These are phyloP conservation scores for Drosophila stalkeri DNA, from an alignment of 2,888 invertebrate species.

Conservation along the genomic window DNA sequence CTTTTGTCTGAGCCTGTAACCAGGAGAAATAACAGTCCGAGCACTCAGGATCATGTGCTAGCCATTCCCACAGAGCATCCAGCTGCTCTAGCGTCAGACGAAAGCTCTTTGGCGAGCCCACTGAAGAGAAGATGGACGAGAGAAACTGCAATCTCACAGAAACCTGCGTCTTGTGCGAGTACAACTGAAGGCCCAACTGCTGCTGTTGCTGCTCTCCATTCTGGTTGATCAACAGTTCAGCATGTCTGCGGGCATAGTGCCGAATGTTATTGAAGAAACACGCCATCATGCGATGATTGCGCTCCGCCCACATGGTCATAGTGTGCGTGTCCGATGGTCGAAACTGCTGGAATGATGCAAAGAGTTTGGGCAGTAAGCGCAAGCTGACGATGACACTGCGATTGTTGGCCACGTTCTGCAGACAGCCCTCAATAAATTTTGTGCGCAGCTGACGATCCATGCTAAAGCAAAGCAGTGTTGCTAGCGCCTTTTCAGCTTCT, in stretches of 20 bases:
- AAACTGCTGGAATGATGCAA: constrained; percentile 96
- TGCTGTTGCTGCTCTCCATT: constrained; percentile 77
- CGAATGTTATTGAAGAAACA: constrained; percentile 95
- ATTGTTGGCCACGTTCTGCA: constrained; percentile 94
- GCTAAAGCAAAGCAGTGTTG: constrained; percentile 94
- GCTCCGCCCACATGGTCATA: constrained; percentile 96
- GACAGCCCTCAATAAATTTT: constrained; percentile 97
- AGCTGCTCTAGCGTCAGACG: constrained; percentile 94
- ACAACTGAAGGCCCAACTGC: constrained; percentile 85
- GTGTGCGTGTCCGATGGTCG: constrained; percentile 94
- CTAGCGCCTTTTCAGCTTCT: constrained; percentile 97
- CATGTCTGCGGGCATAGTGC: constrained; percentile 87
- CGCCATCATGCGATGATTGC: constrained; percentile 96
- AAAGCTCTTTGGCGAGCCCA: constrained; percentile 95
- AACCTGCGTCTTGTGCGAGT: constrained; percentile 93
- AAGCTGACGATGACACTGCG: constrained; percentile 96
- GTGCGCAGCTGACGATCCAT: constrained; percentile 95
- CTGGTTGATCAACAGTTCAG: constrained; percentile 79
- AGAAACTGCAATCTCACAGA: constrained; percentile 96
- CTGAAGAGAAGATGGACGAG: constrained; percentile 95
- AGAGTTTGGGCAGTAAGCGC: constrained; percentile 93
- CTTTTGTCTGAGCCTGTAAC: constrained; percentile 96
- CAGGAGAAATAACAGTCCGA: constrained; percentile 97
- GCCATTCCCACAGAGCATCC: constrained; percentile 95
- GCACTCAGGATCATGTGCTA: constrained; percentile 93